A percentile compares a stretch with the other conserved stretches of the same genome.
These are phyloP conservation scores for Bruchidius siliquastri DNA, from an alignment of 2,888 invertebrate genomes.

Conservation along the genomic window DNA sequence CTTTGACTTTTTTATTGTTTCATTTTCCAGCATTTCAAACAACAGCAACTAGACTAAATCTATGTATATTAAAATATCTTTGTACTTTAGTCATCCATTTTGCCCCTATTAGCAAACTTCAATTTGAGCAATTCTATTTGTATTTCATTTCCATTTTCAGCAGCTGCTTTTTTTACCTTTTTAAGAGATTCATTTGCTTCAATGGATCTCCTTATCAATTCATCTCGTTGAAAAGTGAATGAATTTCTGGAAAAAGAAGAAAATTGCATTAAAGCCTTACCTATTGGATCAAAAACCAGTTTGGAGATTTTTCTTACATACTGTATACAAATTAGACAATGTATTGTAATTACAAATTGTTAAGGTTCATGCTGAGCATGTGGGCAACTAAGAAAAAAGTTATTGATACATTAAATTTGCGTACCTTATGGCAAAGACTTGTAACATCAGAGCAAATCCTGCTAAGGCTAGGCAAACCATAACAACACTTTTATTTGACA, in stretches of 20 bases:
- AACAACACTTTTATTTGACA: constrained; percentile 61
- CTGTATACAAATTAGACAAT: not conserved
- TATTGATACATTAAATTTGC: constrained; percentile 1
- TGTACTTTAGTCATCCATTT: constrained; percentile 2
- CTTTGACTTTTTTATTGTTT: not conserved
- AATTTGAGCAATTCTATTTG: constrained; percentile 41
- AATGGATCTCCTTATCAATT: constrained; percentile 50
- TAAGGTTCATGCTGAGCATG: too few relatives aligned
- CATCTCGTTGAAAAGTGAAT: constrained; percentile 48
- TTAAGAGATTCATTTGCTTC: constrained; percentile 51
- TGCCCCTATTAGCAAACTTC: constrained; percentile 11
- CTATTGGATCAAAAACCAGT: too few relatives aligned
- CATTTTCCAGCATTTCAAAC: not conserved
- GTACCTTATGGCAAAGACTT: constrained; percentile 60
- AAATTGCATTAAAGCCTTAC: too few relatives aligned
- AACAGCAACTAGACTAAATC: not conserved
- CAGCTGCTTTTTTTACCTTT: constrained; percentile 51
- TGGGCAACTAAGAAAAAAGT: too few relatives aligned
- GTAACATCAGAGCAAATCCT: constrained; percentile 55
- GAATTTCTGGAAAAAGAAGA: constrained; percentile 50
- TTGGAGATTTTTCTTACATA: not conserved
- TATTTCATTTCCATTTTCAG: constrained; percentile 55
- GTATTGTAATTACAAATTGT: too few relatives aligned
- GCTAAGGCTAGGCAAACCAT: constrained; percentile 55
- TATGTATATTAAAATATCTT: not conserved